These are phyloP conservation scores for Aix galericulata DNA, from an alignment of 2,113 vertebrate species.

Conservation along the genomic window DNA sequence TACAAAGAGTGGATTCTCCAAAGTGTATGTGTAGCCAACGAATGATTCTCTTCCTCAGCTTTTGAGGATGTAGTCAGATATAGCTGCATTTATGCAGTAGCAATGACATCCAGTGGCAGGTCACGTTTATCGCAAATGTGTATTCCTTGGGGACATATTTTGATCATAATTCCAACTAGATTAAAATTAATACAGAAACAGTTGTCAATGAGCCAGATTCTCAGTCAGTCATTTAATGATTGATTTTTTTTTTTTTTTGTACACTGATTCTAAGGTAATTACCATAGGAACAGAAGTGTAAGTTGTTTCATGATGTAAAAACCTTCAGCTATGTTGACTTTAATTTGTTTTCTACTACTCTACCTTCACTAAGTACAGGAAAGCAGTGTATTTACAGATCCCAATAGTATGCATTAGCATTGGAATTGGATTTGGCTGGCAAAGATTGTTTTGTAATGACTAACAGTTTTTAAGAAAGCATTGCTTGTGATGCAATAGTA, in stretches of 20 bases:
- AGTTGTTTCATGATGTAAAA: neutral
- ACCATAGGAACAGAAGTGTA: neutral
- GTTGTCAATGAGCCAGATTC: neutral
- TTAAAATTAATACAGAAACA: neutral
- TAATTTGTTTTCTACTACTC: neutral
- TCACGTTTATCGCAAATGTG: neutral
- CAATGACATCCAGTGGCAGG: neutral
- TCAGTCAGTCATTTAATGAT: neutral
- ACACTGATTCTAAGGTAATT: neutral
- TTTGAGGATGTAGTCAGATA: neutral
- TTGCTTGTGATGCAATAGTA: neutral
- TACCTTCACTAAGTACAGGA: neutral
- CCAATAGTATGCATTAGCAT: neutral
- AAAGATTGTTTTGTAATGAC: neutral
- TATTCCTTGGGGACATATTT: neutral
- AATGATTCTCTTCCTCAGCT: neutral
- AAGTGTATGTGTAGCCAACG: neutral
- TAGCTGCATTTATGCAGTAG: neutral
- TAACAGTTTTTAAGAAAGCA: neutral
- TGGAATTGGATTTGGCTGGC: neutral
- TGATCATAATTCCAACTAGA: neutral
- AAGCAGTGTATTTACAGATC: neutral
- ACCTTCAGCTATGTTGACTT: neutral
- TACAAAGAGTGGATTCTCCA: neutral
- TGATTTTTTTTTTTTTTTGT: neutral